Base-by-base conservation (phyloP, 2,113 vertebrate species). In the Aegotheles bennettii region DNA sequence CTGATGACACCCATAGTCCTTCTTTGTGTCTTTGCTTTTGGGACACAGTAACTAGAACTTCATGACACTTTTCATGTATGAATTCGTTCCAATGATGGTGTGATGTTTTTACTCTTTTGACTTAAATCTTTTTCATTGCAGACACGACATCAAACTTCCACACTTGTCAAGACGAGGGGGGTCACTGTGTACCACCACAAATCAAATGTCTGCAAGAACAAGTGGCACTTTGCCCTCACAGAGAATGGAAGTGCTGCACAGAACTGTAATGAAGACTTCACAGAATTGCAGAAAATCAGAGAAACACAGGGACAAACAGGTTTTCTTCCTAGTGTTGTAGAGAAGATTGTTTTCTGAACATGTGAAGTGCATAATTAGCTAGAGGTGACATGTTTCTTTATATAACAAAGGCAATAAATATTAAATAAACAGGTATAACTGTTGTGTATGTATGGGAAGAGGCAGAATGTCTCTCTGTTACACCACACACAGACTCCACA, bases 231-330 rank as follows among this genome's bases (percentile, higher is more conserved):
- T 96, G 95, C 50, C 87, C 84, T 67, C 51, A 75, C 43, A 64
- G 75, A 36, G 74, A 43, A 35, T 95, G 94, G 95, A 97, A 84
- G 45, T 96, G 94, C 69, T 97, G 96, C 65, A 71, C 74, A 48
- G 84, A 91, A 64, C 2, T 71, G 43, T 81, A 47, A 79, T 11
- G 47, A 69, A 33, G 13, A 60, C 50, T 45, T 45, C 23, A 3
- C 0, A 2, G 67, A 61, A 56, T 0, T 74, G 89, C 35, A 81
- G 35, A 51, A 81, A 94, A 54, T 5, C 60, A 20, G 5, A 36
- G 59, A 69, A 86, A 40, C 31, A 9, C 17, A 16, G 1, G 4
- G 33, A 19, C 40, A 79, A 48, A 59, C 2, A 10, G 45, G 6
- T 56, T 57, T 23, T 59, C n/a, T 67, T 71, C 26, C 29, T 29